Percentiles rank a stretch among this genome's conserved stretches.
Conservation (phyloP, 2,113 vertebrate species). For the Bos javanicus region DNA sequence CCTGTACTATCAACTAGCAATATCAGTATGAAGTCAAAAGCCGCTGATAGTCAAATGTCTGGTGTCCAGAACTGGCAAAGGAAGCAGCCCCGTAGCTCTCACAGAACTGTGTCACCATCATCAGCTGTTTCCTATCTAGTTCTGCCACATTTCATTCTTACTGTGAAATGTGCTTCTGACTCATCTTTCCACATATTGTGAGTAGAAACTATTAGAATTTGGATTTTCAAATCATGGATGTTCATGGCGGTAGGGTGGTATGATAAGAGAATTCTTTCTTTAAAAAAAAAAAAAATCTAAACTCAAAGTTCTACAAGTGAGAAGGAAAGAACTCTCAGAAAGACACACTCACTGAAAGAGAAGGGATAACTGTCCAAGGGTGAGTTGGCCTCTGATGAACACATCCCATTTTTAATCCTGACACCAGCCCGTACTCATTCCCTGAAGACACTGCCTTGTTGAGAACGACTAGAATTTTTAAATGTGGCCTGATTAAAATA, state of each 20-base stretch:
- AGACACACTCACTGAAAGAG: background rate
- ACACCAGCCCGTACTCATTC: too few species aligned
- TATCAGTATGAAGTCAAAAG: background rate
- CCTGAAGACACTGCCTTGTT: background rate
- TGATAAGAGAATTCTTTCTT: background rate
- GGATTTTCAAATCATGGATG: background rate
- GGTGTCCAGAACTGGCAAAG: background rate
- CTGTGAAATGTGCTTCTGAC: background rate
- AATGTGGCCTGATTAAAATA: background rate
- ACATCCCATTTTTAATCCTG: background rate
- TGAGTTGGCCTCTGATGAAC: background rate
- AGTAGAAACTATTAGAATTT: background rate
- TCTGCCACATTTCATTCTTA: background rate
- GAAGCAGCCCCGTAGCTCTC: background rate
- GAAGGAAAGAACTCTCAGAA: background rate
- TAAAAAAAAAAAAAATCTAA: background rate
- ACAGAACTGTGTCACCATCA: background rate
- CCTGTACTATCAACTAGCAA: background rate
- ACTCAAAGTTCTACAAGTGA: background rate
- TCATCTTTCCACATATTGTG: background rate
- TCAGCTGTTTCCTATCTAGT: background rate
- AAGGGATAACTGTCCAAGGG: background rate
- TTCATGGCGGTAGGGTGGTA: background rate
- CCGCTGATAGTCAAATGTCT: background rate
- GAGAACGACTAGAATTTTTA: background rate